Conservation (phyloP, 2,888 invertebrate genomes). For the Chrysodeixis includens region DNA sequence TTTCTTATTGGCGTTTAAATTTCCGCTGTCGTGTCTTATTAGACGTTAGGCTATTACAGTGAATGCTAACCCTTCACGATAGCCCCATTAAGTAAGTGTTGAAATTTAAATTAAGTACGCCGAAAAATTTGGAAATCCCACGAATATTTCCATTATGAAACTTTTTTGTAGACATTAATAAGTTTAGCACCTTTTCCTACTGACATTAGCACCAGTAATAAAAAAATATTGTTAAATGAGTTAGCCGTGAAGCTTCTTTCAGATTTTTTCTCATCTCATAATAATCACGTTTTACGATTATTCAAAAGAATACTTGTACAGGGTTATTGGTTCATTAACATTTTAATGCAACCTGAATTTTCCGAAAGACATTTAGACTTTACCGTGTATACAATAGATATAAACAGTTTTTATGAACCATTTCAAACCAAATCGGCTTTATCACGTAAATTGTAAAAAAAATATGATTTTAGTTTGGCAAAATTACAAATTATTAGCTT, state of each 20-base stretch:
- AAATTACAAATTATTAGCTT: no score
- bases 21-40: constrained; percentile 22
- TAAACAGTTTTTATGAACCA: no score
- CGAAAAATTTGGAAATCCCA: neutral
- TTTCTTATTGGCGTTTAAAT: constrained; percentile 42
- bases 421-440: no score
- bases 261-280: neutral
- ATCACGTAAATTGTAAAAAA: no score
- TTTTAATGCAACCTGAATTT: neutral
- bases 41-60: constrained; percentile 14
- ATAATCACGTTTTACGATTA: constrained; percentile 1
- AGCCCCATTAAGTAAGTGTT: neutral
- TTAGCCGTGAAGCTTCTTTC: neutral
- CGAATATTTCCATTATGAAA: neutral
- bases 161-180: constrained; percentile 36
- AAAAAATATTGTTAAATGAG: constrained; percentile 8
- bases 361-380: no score
- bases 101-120: neutral
- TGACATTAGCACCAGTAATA: constrained; percentile 26
- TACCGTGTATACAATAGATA: no score
- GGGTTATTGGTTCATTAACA: neutral
- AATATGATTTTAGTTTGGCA: no score
- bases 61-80: constrained; percentile 21
- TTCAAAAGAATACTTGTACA: neutral
- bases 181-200: constrained; percentile 35